phyloP scores from a whole-genome alignment of 2,888 invertebrate genomes.

The Lasioglossum marginatum region DNA sequence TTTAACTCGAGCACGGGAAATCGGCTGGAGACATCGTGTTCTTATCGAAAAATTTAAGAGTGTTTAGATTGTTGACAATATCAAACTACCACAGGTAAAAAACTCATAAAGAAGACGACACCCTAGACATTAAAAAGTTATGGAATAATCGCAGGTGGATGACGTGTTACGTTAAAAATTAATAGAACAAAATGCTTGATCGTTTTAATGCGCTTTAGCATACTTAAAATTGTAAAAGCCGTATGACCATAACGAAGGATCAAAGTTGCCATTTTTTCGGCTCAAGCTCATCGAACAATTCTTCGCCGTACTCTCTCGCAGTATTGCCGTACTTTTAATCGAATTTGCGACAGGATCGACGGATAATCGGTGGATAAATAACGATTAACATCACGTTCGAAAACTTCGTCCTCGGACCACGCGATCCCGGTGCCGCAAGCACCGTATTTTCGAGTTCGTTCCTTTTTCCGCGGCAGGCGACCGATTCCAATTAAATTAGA shows the following conservation, averaged over 20 bases:
- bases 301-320: not conserved
- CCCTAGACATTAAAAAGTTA: too few species aligned
- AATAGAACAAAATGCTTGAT: too few species aligned
- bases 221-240: too few species aligned
- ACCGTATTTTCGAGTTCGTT: not conserved
- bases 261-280: not conserved
- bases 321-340: not conserved
- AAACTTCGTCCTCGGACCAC: not conserved
- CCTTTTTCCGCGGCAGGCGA: not conserved
- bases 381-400: not conserved
- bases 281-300: too few species aligned
- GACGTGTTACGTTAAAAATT: too few species aligned
- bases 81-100: too few species aligned
- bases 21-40: not conserved
- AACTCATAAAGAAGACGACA: too few species aligned
- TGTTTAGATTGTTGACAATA: too few species aligned
- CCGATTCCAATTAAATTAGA: slow-evolving; percentile 16
- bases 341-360: not conserved
- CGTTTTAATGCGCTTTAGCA: too few species aligned
- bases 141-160: too few species aligned
- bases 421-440: not conserved
- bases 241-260: not conserved
- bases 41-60: not conserved
- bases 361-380: not conserved
- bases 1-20: not conserved